A percentile compares a stretch with the other conserved stretches of the same genome.
phyloP scores from a whole-genome alignment of 1,140 invertebrate species.

The Microplitis mediator region DNA sequence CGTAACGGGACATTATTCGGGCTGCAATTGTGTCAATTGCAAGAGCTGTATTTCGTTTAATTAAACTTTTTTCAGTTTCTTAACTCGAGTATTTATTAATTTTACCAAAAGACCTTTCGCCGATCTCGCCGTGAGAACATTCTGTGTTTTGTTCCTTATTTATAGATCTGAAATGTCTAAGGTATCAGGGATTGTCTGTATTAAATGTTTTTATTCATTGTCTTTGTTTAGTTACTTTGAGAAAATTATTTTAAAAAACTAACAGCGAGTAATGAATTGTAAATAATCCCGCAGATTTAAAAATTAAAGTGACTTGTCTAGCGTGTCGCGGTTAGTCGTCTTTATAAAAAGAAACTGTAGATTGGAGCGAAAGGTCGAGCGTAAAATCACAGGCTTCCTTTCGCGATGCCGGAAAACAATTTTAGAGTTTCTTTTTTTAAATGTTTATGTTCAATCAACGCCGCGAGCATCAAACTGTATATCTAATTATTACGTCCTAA shows the following conservation, averaged over 20 bases:
- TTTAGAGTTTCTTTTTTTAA: background rate
- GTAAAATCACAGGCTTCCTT: conserved; percentile 20
- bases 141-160: too few species aligned
- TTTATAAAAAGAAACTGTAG: background rate
- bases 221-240: background rate
- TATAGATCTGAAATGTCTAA: too few species aligned
- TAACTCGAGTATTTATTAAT: too few species aligned
- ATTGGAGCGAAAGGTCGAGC: conserved; percentile 15
- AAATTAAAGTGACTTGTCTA: background rate
- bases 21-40: too few species aligned
- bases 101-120: too few species aligned
- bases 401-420: conserved; percentile 12
- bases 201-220: background rate
- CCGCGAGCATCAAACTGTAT: too few species aligned
- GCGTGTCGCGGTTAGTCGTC: background rate
- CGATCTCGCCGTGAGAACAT: too few species aligned
- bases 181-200: too few species aligned
- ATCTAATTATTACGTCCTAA: too few species aligned
- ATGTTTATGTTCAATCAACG: background rate
- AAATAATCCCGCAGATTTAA: background rate
- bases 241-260: background rate
- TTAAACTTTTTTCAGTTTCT: too few species aligned
- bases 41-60: too few species aligned
- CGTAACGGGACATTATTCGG: too few species aligned
- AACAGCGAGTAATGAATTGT: background rate